A percentile compares a stretch with the other conserved stretches of the same genome.
phyloP scores from a whole-genome alignment of 92 coral and sea anemone species.

The Epizoanthus stellaris region DNA sequence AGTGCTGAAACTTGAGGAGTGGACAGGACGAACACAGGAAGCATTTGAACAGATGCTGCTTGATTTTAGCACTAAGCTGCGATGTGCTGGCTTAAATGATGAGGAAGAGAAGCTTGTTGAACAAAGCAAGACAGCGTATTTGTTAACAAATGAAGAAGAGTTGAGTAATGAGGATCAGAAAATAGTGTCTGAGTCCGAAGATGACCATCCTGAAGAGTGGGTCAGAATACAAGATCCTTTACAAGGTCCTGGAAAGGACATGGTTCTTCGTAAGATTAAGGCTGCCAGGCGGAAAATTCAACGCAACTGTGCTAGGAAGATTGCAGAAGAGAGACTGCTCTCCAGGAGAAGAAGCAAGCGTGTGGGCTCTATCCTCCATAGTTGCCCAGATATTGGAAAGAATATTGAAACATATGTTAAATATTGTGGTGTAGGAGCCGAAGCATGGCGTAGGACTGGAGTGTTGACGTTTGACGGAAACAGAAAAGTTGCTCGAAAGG shows the following conservation, averaged over 20 bases:
- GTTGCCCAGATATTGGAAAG: constrained; percentile 45
- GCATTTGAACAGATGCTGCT: constrained; percentile 32
- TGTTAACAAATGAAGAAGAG: constrained; percentile 16
- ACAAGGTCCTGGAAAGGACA: constrained; percentile 27
- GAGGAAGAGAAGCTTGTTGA: constrained; percentile 17
- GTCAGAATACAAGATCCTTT: constrained; percentile 28
- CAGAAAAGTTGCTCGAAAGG: constrained; percentile 25
- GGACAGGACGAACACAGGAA: constrained; percentile 1
- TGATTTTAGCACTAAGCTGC: constrained; percentile 11
- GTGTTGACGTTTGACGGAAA: constrained; percentile 42
- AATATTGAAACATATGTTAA: constrained; percentile 48
- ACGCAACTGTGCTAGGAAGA: constrained; percentile 40
- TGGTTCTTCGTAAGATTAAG: constrained; percentile 26
- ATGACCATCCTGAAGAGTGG: constrained; percentile 58
- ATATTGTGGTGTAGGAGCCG: constrained; percentile 32
- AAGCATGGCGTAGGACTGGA: constrained; percentile 40
- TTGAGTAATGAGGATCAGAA: constrained; percentile 28
- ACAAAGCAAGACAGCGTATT: constrained; percentile 5
- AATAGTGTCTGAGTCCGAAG: constrained; percentile 48
- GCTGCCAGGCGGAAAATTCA: constrained; percentile 19
- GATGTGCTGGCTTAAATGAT: neutral
- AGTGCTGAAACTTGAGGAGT: constrained; percentile 24
- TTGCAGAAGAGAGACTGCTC: constrained; percentile 36
- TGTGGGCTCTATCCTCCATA: constrained; percentile 31
- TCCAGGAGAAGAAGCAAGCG: constrained; percentile 37